These are phyloP conservation scores for Trichoplusia ni DNA, from an alignment of 1,140 invertebrate genomes.

Conservation along the genomic window DNA sequence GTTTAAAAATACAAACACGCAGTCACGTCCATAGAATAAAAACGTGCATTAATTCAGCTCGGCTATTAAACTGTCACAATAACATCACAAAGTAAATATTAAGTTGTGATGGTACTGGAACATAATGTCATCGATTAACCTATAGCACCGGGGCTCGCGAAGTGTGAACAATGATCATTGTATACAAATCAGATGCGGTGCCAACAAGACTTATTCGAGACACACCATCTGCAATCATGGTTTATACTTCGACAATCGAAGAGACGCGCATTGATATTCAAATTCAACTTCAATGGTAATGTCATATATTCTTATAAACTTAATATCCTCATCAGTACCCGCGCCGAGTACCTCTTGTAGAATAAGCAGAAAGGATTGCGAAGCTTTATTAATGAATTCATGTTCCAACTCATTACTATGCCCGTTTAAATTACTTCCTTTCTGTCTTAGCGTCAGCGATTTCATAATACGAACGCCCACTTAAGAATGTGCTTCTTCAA, in stretches of 20 bases:
- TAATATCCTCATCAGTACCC: slow-evolving; percentile 13
- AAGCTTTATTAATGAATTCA: slow-evolving; percentile 18
- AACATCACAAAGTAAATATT: slow-evolving; percentile 43
- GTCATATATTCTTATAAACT: slow-evolving; percentile 21
- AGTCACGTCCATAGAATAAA: slow-evolving; percentile 19
- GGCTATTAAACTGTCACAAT: slow-evolving; percentile 32
- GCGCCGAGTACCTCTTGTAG: neutral
- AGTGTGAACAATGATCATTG: slow-evolving; percentile 72
- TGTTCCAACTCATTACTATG: slow-evolving; percentile 15
- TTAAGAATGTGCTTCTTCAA: slow-evolving; percentile 2
- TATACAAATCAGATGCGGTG: slow-evolving; percentile 71
- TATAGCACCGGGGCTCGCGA: slow-evolving; percentile 23
- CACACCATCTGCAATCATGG: slow-evolving; percentile 47
- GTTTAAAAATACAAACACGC: slow-evolving; percentile 26
- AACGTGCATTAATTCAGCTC: slow-evolving; percentile 15
- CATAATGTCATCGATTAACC: slow-evolving; percentile 45
- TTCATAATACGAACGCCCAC: slow-evolving; percentile 16
- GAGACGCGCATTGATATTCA: slow-evolving; percentile 24
- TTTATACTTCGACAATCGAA: slow-evolving; percentile 38
- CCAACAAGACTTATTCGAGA: slow-evolving; percentile 48
- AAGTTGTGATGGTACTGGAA: slow-evolving; percentile 30
- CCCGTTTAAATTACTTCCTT: slow-evolving; percentile 5
- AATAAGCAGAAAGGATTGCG: slow-evolving; percentile 6
- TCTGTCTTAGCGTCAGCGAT: slow-evolving; percentile 15
- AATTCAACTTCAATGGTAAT: slow-evolving; percentile 25